Base-by-base conservation (phyloP, 2,113 vertebrate genomes). In the Callipepla californica region DNA sequence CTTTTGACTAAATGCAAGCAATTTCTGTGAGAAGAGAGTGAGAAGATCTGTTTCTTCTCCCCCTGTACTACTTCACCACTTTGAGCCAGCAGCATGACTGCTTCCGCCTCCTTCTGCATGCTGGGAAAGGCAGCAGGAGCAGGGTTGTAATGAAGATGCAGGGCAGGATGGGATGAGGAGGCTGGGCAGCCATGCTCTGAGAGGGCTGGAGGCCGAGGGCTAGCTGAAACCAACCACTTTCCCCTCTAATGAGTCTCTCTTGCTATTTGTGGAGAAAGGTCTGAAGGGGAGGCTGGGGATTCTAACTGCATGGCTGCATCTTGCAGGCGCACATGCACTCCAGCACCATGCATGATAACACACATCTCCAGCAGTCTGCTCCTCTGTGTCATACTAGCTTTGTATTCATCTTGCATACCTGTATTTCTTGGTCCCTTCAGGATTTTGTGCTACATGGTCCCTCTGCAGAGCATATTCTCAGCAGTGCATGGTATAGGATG, bases 321-420 rank as follows among this genome's bases (percentile, higher is more conserved):
- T 28, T 34, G 32, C 40, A 73, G 80, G 17, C 26, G 13, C 0
- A 2, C 22, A 6, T 1, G 5, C 0, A 2, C 0, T 5, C 45
- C 42, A 25, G 45, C 61, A 62, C 51, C 40, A 23, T 3, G 2
- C 0, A 1, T 0, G 0, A 26, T 14, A 34, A 20, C 1, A 2
- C 6, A 22, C 4, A 4, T 40, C 30, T 48, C 40, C n/a, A 16
- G 20, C n/a, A 53, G 4, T 48, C 44, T 55, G 73, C 32, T 65
- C 2, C 2, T 44, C 17, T 38, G 2, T 62, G n/a, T 36, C 40
- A 11, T 40, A 23, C 13, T 23, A 86, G 5, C 17, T 40, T 5
- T 74, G 40, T 30, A 9, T 5, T n/a, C 6, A 1, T 6, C 20
- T 66, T 36, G 19, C n/a, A 25, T 16, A 51, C 40, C 59, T 30